Base-by-base conservation (phyloP, 2,888 invertebrate genomes). In the Morpho deidamia region DNA sequence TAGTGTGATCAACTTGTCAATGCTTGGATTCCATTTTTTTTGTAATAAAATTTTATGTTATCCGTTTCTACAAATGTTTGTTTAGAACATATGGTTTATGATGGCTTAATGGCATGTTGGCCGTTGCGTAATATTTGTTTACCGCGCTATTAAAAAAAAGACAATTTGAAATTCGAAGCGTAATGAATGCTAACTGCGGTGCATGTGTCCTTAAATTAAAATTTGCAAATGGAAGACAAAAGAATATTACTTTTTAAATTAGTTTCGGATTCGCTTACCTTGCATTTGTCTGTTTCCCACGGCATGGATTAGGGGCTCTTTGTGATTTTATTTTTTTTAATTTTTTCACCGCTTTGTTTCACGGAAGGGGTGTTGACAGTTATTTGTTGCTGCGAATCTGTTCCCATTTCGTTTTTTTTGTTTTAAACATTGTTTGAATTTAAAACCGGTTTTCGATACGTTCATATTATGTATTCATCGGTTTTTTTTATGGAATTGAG, bases 311-410 rank as follows among this genome's bases (percentile, higher is more conserved):
- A 87, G 81, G 83, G 84, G 70, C 65, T 71, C 76, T 73, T 79
- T 80, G 75, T 78, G 75, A 81, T 81, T 81, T 74, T 67, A 73
- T 77, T 83, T 87, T 83, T 81, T 76, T 76, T 74, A 76, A 79
- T 78, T 84, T 87, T 58, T 86, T 84, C 64, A 67, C 63, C 74
- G 74, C 74, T 78, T 88, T 88, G 86, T 87, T 87, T 88, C 83
- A 85, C 81, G 78, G 79, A 68, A 88, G 87, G 88, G 88, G 87
- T 89, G 89, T 87, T 89, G 89, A 89, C 89, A 89, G 87, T 83
- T 88, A 86, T 86, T 86, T 85, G 87, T 88, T 81, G 65, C 80
- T 72, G 75, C 78, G 76, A 85, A 84, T 86, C 83, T 80, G 82
- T 81, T 79, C 77, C 71, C 72, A 62, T 74, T 77, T 67, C 61